Evolutionary conservation across 2,113 vertebrate species (phyloP).

Genomic region (Columbina picui): DNA sequence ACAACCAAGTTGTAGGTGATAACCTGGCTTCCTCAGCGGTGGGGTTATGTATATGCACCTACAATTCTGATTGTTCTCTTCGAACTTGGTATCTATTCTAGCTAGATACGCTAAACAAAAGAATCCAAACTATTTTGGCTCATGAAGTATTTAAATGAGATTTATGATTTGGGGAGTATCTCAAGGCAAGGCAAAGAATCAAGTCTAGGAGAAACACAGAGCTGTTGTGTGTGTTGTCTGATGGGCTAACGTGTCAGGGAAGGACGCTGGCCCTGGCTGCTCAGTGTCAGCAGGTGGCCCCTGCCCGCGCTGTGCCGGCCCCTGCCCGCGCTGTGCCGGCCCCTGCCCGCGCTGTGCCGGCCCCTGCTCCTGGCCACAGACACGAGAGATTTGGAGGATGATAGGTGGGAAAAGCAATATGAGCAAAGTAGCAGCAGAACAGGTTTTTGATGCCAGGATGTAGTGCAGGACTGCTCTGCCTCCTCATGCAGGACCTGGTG

Average conservation of each 20-base stretch:
- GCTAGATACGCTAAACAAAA: neutral
- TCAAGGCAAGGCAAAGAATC: neutral
- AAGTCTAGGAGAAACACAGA: neutral
- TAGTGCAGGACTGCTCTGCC: neutral
- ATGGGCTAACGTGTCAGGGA: neutral
- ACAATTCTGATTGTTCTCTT: neutral
- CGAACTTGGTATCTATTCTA: neutral
- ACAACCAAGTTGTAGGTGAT: neutral
- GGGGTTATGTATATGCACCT: neutral
- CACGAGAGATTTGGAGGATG: neutral
- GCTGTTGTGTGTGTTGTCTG: neutral
- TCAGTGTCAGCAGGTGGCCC: neutral
- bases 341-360: too few relatives aligned
- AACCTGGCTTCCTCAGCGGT: neutral
- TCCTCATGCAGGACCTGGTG: rapidly evolving
- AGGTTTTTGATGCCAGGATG: neutral
- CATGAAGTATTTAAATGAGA: neutral
- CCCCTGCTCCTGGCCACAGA: neutral
- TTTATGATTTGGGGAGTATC: neutral
- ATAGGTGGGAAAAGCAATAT: neutral
- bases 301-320: too few relatives aligned
- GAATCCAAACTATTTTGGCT: neutral
- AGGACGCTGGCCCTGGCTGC: neutral
- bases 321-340: too few relatives aligned
- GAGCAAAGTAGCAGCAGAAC: neutral